phyloP scores from a whole-genome alignment of 35 echinoderm and acorn worm genomes.

The Heliocidaris tuberculata region DNA sequence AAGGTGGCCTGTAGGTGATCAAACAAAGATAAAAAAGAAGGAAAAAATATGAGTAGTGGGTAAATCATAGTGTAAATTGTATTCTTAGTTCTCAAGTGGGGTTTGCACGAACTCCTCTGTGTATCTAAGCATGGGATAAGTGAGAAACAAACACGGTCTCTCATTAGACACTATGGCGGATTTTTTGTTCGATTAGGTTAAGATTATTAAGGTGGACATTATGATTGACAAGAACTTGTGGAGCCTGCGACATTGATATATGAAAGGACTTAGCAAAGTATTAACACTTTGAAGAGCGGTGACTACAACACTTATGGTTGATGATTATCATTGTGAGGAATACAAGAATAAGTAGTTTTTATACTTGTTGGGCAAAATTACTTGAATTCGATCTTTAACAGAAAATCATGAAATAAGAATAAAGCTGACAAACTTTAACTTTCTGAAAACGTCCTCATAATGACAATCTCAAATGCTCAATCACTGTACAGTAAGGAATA shows the following conservation, averaged over 20 bases:
- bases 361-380: too few species aligned
- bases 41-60: not conserved
- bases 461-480: not conserved
- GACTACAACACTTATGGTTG: not conserved
- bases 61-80: not conserved
- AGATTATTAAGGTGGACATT: not conserved
- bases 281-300: not conserved
- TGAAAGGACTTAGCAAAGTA: conserved; percentile 20
- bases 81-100: not conserved
- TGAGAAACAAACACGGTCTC: conserved; percentile 14
- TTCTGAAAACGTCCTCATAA: too few species aligned
- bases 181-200: conserved; percentile 10
- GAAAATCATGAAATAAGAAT: not conserved
- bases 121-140: not conserved
- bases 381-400: not conserved
- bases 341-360: not conserved
- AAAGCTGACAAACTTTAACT: too few species aligned
- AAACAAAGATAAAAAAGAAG: not conserved
- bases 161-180: conserved; percentile 13
- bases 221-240: conserved; percentile 30
- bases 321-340: not conserved
- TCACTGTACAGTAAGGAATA: not conserved
- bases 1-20: not conserved
- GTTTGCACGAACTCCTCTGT: not conserved
- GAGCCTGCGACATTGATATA: conserved; percentile 14